Conservation (phyloP, 2,797 vertebrate species). For the Myotis myotis region DNA sequence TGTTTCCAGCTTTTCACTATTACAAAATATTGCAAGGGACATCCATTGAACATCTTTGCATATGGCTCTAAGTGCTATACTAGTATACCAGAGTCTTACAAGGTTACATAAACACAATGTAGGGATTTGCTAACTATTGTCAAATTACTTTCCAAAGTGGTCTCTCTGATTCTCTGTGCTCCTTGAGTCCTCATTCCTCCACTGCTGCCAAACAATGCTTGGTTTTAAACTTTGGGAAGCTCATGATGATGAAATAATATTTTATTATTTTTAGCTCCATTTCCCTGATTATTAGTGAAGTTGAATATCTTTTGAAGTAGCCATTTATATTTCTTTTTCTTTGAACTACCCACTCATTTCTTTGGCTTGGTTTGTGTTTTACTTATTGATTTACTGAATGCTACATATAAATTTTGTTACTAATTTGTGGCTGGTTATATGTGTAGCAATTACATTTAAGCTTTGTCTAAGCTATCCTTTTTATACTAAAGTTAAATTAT, state of each 20-base stretch:
- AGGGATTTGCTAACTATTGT: background rate
- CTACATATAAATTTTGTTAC: background rate
- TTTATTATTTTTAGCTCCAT: background rate
- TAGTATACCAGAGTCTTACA: background rate
- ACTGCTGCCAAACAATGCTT: background rate
- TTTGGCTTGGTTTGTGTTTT: background rate
- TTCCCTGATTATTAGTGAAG: background rate
- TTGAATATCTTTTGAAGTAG: too few species aligned
- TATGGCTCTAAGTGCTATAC: rapidly evolving
- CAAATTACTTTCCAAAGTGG: background rate
- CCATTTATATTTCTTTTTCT: background rate
- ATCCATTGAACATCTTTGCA: background rate
- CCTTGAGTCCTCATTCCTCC: background rate
- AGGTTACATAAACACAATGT: background rate
- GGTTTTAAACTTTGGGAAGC: background rate
- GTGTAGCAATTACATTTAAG: background rate
- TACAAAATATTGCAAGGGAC: background rate
- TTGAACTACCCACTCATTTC: background rate
- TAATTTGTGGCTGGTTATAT: background rate
- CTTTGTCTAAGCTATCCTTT: background rate
- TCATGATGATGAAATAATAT: background rate
- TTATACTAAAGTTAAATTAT: background rate
- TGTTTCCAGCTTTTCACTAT: background rate
- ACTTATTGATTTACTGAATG: background rate
- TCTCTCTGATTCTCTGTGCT: background rate